These are phyloP conservation scores for Carassius carassius DNA, from an alignment of 2,113 vertebrate genomes.

Conservation along the genomic window DNA sequence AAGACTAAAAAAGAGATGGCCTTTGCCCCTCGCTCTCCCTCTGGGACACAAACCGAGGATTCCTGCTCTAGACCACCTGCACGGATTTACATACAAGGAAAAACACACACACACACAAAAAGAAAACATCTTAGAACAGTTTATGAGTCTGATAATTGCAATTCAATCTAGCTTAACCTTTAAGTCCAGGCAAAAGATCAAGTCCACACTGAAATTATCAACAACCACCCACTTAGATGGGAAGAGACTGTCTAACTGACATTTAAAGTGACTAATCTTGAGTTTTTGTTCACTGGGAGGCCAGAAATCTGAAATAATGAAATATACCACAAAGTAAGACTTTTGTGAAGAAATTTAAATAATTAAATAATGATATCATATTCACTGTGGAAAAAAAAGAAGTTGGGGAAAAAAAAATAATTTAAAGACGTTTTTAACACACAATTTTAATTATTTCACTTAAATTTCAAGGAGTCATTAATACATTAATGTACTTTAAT, in stretches of 20 bases:
- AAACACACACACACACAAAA: neutral
- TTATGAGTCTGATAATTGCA: neutral
- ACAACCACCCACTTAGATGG: neutral
- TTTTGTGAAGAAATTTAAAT: neutral
- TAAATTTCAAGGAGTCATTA: too few species aligned
- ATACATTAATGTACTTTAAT: too few species aligned
- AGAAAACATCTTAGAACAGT: neutral
- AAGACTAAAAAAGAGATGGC: slow-evolving; percentile 71
- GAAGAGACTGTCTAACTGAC: neutral
- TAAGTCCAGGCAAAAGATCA: neutral
- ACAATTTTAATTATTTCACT: too few species aligned
- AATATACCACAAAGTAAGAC: neutral
- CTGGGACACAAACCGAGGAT: slow-evolving; percentile 54
- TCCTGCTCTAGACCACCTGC: slow-evolving; percentile 50
- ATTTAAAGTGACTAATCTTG: too few species aligned
- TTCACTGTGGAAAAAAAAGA: neutral
- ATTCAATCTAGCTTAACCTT: slow-evolving; percentile 10
- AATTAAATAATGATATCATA: neutral
- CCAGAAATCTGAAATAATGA: neutral
- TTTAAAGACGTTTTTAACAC: too few species aligned
- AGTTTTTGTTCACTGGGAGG: neutral
- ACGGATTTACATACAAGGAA: neutral
- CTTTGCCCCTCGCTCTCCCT: slow-evolving; percentile 66
- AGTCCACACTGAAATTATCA: neutral
- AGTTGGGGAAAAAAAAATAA: too few species aligned